Base-by-base conservation (phyloP, 2,888 invertebrate species). In the Corythucha ciliata region DNA sequence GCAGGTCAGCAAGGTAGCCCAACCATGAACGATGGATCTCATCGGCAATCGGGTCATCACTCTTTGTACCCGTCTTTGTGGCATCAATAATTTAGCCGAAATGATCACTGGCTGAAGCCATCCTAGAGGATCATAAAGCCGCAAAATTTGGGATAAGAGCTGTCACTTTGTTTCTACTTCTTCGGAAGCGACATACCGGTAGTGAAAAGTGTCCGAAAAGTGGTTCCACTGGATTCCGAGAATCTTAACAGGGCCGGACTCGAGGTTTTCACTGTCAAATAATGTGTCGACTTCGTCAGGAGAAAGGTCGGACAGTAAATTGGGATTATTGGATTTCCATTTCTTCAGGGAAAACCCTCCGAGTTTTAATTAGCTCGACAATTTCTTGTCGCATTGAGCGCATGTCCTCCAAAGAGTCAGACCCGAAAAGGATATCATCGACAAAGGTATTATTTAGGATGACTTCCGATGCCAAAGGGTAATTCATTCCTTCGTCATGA, bases 211-310 rank as follows among this genome's bases (percentile, higher is more conserved):
- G 41, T 59, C 57, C 16, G 21, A 16, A 1, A 12, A 18, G 4
- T 54, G 26, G 22, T 52, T 40, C 59, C 59, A 58, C 26, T 57
- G 50, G 4, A 59, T 25, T 2, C 56, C 58, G 27, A 59, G 32
- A 7, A 59, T 50, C 25, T 56, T 59, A 25, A 55, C 24, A 3
- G 46, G 8, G 5, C 37, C 22, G 14, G 49, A 32, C 25, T 54
- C 50, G 16, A 16, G 14, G 8, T 33, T 33, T 18, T 14, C 33
- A 5, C 14, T 16, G 18, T 33, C 18, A 33, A 33, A 5, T 18
- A 33, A 33, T 5, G 16, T 33, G 33, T 33, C 33, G 5, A 16
- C 33, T 7, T 3, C 8, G 18, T 14, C 7, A 5, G 18, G 16
- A 14, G 4, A 14, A 33, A 18, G 16, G 4, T 7, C 16, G 16